Evolutionary conservation across 2,113 vertebrate species (phyloP), one percentile per base, ranked within the genome.

Genomic region (Myotis lucifugus): DNA sequence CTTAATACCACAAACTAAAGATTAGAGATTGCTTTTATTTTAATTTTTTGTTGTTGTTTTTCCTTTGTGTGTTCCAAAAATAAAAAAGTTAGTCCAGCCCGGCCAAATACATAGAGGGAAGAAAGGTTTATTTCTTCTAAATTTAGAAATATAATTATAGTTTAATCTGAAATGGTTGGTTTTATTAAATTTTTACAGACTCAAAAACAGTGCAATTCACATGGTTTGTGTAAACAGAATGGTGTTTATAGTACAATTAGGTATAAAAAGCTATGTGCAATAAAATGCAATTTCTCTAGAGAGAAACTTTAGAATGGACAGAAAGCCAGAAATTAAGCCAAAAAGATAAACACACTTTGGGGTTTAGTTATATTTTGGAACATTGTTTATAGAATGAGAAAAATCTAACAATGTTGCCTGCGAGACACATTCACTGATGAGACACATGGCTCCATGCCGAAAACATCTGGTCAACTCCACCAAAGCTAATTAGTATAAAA

Each of bases 191-290:
- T 40, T 40, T 67, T 85, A 95, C 42, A 78, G 88, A 89, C 85
- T 95, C 70, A 93, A 78, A 93, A 96, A 37, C 54, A 95, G 56
- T 95, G 84, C 17, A 96, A 95, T 77, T 96, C 94, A 90, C 78
- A 76, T 0, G 1, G 96, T 84, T 97, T 73, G 72, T 23, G 0
- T 81, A 96, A 93, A 90, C 83, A n/a, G 0, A 94, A 61, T 29
- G 2, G 95, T 85, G 93, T 95, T 97, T 91, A 90, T 81, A 37
- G 93, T 61, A 52, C 10, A 34, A 95, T 85, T 85, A 92, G 97
- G 97, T 94, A 97, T 10, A 94, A 98, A 97, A 97, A 98, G 95
- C 97, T 98, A 98, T 96, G 95, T 97, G 94, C 93, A 96, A 96
- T 92, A 97, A 98, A 97, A 96, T 73, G 91, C 83, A 96, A 93